Conservation (phyloP, 2,797 vertebrate genomes). For the Cirrhinus molitorella region DNA sequence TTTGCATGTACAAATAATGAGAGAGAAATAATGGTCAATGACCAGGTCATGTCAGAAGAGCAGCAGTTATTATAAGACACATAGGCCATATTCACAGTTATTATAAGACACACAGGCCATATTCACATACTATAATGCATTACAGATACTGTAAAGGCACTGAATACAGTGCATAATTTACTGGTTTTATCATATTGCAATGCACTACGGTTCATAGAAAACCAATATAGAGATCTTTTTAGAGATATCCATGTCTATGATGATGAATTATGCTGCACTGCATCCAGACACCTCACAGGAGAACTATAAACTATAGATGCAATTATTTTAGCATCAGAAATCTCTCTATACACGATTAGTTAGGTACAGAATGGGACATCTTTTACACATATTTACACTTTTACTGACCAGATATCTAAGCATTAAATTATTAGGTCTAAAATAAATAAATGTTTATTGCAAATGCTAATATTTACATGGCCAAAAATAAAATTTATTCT, state of each 20-base stretch:
- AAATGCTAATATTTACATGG: too few species aligned
- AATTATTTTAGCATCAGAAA: conserved; percentile 1
- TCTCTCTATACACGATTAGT: background rate
- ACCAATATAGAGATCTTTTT: conserved; percentile 4
- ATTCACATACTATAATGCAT: background rate
- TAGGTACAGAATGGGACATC: background rate
- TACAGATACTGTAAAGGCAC: background rate
- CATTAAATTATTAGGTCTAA: background rate
- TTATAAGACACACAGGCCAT: background rate
- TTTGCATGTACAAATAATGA: background rate
- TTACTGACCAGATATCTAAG: background rate
- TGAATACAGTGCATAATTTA: background rate
- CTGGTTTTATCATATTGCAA: conserved; percentile 1
- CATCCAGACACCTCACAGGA: background rate
- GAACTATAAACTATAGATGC: background rate
- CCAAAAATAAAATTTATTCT: background rate
- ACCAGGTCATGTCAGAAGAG: background rate
- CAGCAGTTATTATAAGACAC: background rate
- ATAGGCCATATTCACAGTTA: background rate
- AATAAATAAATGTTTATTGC: too few species aligned
- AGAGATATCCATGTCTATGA: conserved; percentile 11
- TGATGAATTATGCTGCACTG: conserved; percentile 20
- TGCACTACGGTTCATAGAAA: background rate
- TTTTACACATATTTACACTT: background rate
- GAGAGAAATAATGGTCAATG: background rate